Base-by-base conservation (phyloP, 1,140 invertebrate genomes). In the Zaprionus capensis region DNA sequence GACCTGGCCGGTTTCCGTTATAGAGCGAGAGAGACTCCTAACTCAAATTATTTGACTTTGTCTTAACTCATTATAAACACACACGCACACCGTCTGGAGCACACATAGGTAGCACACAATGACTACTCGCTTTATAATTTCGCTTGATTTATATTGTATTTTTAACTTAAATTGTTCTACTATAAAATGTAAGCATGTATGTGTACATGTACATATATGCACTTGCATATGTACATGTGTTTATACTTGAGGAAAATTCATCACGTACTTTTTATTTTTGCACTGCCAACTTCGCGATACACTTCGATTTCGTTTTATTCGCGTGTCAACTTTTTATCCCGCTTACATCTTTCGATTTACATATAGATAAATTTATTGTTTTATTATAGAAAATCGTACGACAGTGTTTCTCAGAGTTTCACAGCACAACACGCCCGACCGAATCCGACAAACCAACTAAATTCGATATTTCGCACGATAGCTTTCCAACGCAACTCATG, bases 91-190 rank as follows among this genome's bases (percentile, higher is more conserved):
- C 56, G 41, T 63, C 36, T 38, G 36, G 41, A 51, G 34, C 58
- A 31, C 14, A 61, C 17, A 26, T 26, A 24, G 51, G n/a, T n/a
- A 28, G 20, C 28, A 6, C 24, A 15, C 56, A 31, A 57, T 64
- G 38, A 71, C 41, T 72, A 61, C 56, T 66, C 26, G 28, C 49
- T 62, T 24, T 28, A 65, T 53, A 67, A 76, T 46, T 76, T 76
- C 38, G 57, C 56, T 76, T 76, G 74, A 72, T 76, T 76, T 76
- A 76, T 76, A 46, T 24, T 76, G 46, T 62, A 76, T 72, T 76
- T 72, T 76, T 72, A 76, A 76, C 69, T 72, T 67, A 72, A 76
- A 76, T 73, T 73, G 62, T 76, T 76, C 74, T 72, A 73, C 69
- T 76, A 76, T 76, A 67, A 72, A 66, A 61, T 59, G 34, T 64